Conservation (phyloP, 2,797 vertebrate species). For the Enteromius treurensis region DNA sequence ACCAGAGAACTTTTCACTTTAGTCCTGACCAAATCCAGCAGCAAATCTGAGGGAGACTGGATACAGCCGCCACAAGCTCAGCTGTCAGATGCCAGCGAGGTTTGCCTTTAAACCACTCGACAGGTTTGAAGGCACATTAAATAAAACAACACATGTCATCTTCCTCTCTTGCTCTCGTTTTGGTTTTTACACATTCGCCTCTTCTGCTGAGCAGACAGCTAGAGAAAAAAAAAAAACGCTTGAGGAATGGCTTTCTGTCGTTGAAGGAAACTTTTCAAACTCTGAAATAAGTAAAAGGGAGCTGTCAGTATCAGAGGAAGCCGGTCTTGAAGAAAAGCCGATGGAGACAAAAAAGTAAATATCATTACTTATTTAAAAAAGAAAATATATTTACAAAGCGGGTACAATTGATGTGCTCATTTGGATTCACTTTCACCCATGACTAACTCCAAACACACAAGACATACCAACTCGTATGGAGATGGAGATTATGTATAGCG, state of each 20-base stretch:
- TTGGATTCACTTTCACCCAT: constrained; percentile 66
- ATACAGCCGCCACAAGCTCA: not conserved
- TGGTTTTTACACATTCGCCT: constrained; percentile 11
- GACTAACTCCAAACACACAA: constrained; percentile 61
- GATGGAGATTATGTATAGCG: constrained; percentile 39
- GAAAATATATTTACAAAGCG: constrained; percentile 72
- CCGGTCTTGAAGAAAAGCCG: not conserved
- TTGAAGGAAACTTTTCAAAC: constrained; percentile 8
- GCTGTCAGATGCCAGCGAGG: constrained; percentile 6
- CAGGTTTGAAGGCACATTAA: not conserved
- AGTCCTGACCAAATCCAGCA: not conserved
- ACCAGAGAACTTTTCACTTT: constrained; percentile 9
- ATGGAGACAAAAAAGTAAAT: constrained; percentile 61
- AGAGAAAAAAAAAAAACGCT: not conserved
- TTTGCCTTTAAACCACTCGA: constrained; percentile 13
- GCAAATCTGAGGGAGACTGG: not conserved
- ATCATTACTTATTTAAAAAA: constrained; percentile 73
- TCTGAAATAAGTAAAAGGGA: constrained; percentile 15
- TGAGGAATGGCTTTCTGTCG: not conserved
- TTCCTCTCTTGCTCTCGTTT: constrained; percentile 4
- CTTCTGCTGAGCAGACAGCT: not conserved
- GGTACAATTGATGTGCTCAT: constrained; percentile 65
- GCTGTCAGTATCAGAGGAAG: not conserved
- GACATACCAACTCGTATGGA: constrained; percentile 55
- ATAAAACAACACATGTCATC: constrained; percentile 18